Evolutionary conservation across 2,113 vertebrate species (phyloP).

Genomic region (Papio anubis): DNA sequence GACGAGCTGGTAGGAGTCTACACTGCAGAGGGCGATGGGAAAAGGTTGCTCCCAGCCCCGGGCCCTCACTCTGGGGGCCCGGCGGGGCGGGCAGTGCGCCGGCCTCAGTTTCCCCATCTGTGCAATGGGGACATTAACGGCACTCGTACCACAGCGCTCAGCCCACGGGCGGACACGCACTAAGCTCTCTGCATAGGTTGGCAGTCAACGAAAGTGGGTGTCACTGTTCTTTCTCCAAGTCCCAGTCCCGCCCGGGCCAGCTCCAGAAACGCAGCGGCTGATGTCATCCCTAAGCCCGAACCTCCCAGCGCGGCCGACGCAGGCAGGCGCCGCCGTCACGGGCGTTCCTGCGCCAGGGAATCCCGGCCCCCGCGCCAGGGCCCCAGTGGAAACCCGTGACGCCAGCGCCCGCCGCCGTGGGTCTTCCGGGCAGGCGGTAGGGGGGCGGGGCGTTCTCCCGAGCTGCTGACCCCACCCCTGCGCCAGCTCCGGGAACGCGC

Average conservation of each 20-base stretch:
- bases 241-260: background rate
- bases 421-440: background rate
- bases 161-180: background rate
- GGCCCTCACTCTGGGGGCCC: background rate
- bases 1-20: background rate
- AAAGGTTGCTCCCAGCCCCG: background rate
- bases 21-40: background rate
- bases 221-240: background rate
- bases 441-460: background rate
- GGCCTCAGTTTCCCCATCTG: background rate
- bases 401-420: slow-evolving; percentile 9
- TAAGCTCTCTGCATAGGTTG: background rate
- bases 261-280: no score
- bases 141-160: background rate
- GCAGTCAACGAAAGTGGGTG: background rate
- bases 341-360: slow-evolving; percentile 65
- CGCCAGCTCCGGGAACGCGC: background rate
- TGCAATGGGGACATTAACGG: background rate
- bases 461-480: background rate
- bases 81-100: background rate
- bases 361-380: slow-evolving; percentile 52
- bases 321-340: slow-evolving; percentile 59
- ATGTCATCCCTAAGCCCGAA: background rate
- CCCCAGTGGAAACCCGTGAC: slow-evolving; percentile 68
- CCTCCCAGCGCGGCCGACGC: background rate